Evolutionary conservation across 2,888 invertebrate species (phyloP).

Genomic region (Camponotus fellah): DNA sequence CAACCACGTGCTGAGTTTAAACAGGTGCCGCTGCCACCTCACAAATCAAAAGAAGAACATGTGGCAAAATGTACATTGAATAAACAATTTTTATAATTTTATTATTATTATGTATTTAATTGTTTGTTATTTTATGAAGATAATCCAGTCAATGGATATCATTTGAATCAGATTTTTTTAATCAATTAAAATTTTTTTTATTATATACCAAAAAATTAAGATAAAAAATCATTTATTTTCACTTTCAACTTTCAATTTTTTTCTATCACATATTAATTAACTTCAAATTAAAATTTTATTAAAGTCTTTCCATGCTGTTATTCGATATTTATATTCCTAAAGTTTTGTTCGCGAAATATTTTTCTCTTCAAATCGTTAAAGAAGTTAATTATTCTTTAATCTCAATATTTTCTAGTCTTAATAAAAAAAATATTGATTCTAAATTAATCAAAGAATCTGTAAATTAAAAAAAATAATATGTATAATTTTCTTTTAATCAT

Average conservation of each 20-base stretch:
- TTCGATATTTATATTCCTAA: too few species aligned
- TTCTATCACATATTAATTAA: not conserved
- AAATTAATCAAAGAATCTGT: too few species aligned
- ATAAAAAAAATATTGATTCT: too few species aligned
- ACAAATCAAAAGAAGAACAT: not conserved
- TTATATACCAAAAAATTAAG: too few species aligned
- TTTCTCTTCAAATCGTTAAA: not conserved
- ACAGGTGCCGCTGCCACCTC: not conserved
- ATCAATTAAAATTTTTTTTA: too few species aligned
- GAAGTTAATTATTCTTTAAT: too few species aligned
- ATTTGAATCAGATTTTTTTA: not conserved
- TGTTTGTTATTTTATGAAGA: not conserved
- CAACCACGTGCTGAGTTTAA: constrained; percentile 62
- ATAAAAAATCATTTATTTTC: not conserved
- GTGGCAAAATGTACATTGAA: not conserved
- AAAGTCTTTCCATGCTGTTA: not conserved
- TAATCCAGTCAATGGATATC: not conserved
- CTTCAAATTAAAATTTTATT: not conserved
- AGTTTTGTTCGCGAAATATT: not conserved
- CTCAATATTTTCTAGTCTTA: too few species aligned
- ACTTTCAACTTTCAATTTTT: not conserved
- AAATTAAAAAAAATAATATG: too few species aligned
- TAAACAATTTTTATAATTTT: not conserved
- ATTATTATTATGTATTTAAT: not conserved
- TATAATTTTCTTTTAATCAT: too few species aligned